Percentiles rank a stretch among this genome's conserved stretches.
phyloP scores from a whole-genome alignment of 1,140 invertebrate genomes.

The Trichonephila inaurata region DNA sequence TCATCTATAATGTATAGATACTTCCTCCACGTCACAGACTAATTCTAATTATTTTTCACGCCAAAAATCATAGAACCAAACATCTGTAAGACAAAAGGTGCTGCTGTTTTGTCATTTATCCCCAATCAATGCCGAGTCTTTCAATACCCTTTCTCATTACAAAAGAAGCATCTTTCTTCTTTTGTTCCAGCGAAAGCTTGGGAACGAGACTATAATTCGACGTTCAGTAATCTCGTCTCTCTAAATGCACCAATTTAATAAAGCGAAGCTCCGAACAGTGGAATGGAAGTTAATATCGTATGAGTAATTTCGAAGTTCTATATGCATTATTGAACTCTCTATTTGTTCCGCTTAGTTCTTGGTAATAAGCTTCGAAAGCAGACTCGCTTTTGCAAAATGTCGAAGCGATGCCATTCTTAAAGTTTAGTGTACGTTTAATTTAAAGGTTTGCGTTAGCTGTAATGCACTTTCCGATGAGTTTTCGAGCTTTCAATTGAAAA shows the following conservation, averaged over 20 bases:
- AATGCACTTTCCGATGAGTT: not conserved
- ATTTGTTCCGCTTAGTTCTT: not conserved
- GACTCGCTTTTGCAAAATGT: not conserved
- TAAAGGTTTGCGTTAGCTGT: not conserved
- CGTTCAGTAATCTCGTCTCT: constrained; percentile 33
- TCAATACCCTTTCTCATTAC: not conserved
- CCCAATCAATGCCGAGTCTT: not conserved
- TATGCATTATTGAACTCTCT: constrained; percentile 38
- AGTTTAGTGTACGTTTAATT: not conserved
- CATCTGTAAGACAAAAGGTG: not conserved
- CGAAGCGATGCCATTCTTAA: not conserved
- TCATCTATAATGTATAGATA: too few relatives aligned
- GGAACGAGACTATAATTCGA: not conserved
- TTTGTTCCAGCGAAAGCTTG: not conserved
- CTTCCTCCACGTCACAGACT: too few relatives aligned
- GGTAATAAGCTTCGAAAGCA: not conserved
- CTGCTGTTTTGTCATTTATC: not conserved
- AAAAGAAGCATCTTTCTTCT: constrained; percentile 28
- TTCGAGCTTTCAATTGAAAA: not conserved
- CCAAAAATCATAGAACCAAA: not conserved
- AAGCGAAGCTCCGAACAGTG: not conserved
- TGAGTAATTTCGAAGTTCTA: constrained; percentile 38
- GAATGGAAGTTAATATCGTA: constrained; percentile 36
- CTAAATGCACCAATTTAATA: constrained; percentile 41
- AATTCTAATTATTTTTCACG: not conserved